These are phyloP conservation scores for Anneissia japonica DNA, from an alignment of 35 echinoderm and acorn worm species.

Conservation along the genomic window DNA sequence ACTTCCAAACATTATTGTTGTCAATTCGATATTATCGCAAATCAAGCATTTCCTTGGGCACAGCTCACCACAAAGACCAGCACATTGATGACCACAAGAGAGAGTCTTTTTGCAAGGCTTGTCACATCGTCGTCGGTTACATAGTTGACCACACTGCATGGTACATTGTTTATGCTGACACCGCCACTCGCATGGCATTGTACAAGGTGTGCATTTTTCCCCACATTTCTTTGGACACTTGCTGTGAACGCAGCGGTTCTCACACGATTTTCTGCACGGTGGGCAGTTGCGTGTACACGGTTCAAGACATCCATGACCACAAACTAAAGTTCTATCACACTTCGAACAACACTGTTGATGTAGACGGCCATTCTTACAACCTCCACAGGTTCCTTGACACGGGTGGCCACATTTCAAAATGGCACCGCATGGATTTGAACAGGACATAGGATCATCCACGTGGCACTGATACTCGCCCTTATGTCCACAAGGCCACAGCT, in stretches of 20 bases:
- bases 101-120: conserved; percentile 25
- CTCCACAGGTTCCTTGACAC: conserved; percentile 55
- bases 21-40: conserved; percentile 45
- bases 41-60: conserved; percentile 52
- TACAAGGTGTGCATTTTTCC: conserved; percentile 38
- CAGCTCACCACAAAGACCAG: conserved; percentile 66
- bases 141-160: conserved; percentile 20
- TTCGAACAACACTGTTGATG: conserved; percentile 26
- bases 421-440: conserved; percentile 18
- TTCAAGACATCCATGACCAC: conserved; percentile 47
- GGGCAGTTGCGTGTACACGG: conserved; percentile 43
- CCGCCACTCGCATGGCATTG: conserved; percentile 36
- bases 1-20: conserved; percentile 54
- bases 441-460: not conserved
- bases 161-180: conserved; percentile 43
- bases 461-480: not conserved
- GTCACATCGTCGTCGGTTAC: conserved; percentile 39
- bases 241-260: conserved; percentile 54
- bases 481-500: conserved; percentile 46
- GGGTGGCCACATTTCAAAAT: conserved; percentile 48
- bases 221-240: conserved; percentile 40
- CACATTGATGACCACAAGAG: conserved; percentile 40
- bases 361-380: conserved; percentile 40
- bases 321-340: conserved; percentile 53
- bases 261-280: conserved; percentile 45